Evolutionary conservation across 2,113 vertebrate genomes (phyloP), one percentile per base, ranked within the genome.

Genomic region (Dicrurus megarhynchus): DNA sequence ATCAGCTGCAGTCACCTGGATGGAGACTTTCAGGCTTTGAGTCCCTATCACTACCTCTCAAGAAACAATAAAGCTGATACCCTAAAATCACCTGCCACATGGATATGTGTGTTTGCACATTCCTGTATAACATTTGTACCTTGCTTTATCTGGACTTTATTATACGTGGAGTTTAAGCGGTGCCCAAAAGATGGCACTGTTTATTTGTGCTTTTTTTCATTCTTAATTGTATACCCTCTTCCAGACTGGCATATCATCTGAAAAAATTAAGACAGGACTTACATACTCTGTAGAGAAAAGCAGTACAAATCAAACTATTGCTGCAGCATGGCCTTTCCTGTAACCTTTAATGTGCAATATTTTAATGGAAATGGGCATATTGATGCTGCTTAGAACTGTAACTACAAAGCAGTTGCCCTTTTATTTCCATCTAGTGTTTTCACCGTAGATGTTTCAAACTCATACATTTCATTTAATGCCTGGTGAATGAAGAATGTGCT

Each of bases 171-270:
- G 76, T 98, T 97, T 97, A 93, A 81, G 69, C 6, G 4, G 79
- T 35, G 84, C 91, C 98, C 98, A 98, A 98, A 98, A 98, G 98
- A 96, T 98, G 98, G 98, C 98, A 97, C 94, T 98, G 97, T 98
- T 98, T 97, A 92, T 98, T 98, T 98, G 95, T 97, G 73, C 83
- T 97, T 92, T 55, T 55, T 95, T 75, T 85, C 39, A 32, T 50
- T 87, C 71, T 96, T 97, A 98, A 96, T 97, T 93, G 87, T 33
- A 64, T 70, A 53, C 28, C 37, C 52, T 85, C 10, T 91, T 76
- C 52, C 77, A 70, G 85, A 52, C 74, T 89, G 94, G 67, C 52
- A 49, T 65, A 81, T 92, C 95, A 85, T 94, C 94, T 94, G 92
- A 68, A 52, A 92, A 94, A 97, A 97, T 95, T 87, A 84, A 92